These are phyloP conservation scores for Takifugu flavidus DNA, from an alignment of 2,113 vertebrate species.

Conservation along the genomic window DNA sequence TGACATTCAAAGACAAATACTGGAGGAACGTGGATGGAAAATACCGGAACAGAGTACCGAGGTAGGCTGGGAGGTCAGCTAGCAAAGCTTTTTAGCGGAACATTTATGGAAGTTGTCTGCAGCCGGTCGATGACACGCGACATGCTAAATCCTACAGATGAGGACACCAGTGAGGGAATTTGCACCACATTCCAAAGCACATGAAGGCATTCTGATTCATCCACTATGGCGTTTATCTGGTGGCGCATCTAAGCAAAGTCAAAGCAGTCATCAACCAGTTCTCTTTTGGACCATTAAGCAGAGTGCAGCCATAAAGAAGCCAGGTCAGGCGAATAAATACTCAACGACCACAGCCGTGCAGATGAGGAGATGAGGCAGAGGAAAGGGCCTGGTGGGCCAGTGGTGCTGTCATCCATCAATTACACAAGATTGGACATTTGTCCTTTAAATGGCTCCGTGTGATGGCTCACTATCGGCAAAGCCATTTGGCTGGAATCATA, in stretches of 20 bases:
- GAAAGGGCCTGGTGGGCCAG: conserved; percentile 11
- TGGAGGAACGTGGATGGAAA: too few relatives aligned
- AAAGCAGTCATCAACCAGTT: conserved; percentile 16
- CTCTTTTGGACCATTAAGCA: conserved; percentile 59
- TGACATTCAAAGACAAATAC: too few relatives aligned
- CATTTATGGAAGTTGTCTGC: too few relatives aligned
- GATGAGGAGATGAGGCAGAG: conserved; percentile 28
- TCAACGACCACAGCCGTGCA: conserved; percentile 25
- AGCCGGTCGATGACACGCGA: too few relatives aligned
- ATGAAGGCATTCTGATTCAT: too few relatives aligned
- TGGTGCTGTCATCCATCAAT: conserved; percentile 35
- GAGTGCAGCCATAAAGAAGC: conserved; percentile 41
- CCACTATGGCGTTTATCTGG: too few relatives aligned
- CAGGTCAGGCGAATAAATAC: conserved; percentile 51
- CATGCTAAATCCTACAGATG: too few relatives aligned
- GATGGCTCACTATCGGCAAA: conserved; percentile 36
- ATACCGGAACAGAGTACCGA: too few relatives aligned
- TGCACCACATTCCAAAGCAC: too few relatives aligned
- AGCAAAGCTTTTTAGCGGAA: too few relatives aligned
- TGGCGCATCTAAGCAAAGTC: conserved; percentile 12
- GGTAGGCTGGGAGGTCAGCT: too few relatives aligned
- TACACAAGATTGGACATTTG: conserved; percentile 33
- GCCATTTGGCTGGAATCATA: conserved; percentile 32
- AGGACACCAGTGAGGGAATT: too few relatives aligned
- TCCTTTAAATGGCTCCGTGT: conserved; percentile 36